Base-by-base conservation (phyloP, 2,888 invertebrate genomes). In the Hofmannophila pseudospretella region DNA sequence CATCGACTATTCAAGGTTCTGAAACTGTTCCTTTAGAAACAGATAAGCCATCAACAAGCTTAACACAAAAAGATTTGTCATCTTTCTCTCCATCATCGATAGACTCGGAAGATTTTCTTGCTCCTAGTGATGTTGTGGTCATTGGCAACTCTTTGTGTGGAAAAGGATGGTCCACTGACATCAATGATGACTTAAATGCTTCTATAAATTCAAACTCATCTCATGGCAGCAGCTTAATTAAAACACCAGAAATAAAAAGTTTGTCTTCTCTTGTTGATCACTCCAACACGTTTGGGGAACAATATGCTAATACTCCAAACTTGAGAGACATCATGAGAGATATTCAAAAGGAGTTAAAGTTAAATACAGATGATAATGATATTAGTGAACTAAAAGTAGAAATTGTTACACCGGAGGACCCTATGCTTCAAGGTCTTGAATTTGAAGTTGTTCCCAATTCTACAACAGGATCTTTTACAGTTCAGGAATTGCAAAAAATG, bases 131-230 rank as follows among this genome's bases (percentile, higher is more conserved):
- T 65, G 48, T 74, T 27, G 42, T 74, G 16, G 54, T 79, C 33
- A 86, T 90, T 36, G 92, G 92, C 0, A 93, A 93, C 70, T 92
- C 91, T n/a, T 63, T 93, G 26, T 79, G 86, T 63, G 88, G 89
- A 22, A 89, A 89, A 64, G 88, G 90, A 1, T 91, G 92, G 55
- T 92, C 92, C 77, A 90, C 90, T 33, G 90, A 91, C 7, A 89
- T 79, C 47, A 88, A 86, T 57, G 89, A 89, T 58, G 84, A 86
- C 11, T 73, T 89, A 50, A 84, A 86, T 51, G 63, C 74, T 16
- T 86, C 89, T 38, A 67, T 81, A 11, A 77, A 87, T 39, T 88
- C 89, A 3, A 75, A 86, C 50, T 84, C 89, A 22, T 88, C 89
- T 31, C 84, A 86, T 46, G 85, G 81, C 10, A 88, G 88, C 32